Evolutionary conservation across 2,113 vertebrate species (phyloP), one percentile per base, ranked within the genome.

Genomic region (Psettodes erumei): DNA sequence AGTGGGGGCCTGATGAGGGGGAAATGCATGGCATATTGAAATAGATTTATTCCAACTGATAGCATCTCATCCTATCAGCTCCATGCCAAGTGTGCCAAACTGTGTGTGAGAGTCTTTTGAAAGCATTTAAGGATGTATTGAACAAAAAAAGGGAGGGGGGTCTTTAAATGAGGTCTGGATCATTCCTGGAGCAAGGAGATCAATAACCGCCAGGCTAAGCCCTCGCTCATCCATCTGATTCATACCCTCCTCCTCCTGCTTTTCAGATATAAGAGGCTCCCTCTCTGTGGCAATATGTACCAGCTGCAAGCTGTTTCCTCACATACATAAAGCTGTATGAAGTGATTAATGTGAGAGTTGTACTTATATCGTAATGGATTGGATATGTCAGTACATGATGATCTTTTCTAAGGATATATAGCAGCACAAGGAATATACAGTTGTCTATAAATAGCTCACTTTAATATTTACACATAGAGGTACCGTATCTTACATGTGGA

Each of bases 161-260:
- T 88, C 89, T 90, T 88, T 78, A 90, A 92, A 92, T 92, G 90
- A 93, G 86, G 89, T 89, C 86, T 90, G 90, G 85, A 90, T 91
- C 91, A 87, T 88, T 92, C 89, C 76, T 75, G 75, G 79, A 90
- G 87, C 86, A 81, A 71, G 67, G 75, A 83, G 91, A 93, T 93
- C 91, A 82, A 93, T 93, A 93, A 86, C 83, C 45, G 78, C 86
- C 87, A 86, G 83, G 82, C 91, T 92, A 89, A 93, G 93, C 90
- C 86, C 84, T 86, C 67, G 76, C 86, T 89, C 89, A 90, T 90
- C 89, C 83, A 79, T 92, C 91, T 92, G 92, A 93, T 92, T 89
- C 91, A 90, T 93, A 90, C 90, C 90, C 91, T 63, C 30, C 84
- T 54, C 67, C 54, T 30, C 32, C 51, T 42, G 62, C 79, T 82